Evolutionary conservation across 2,888 invertebrate genomes (phyloP).

Genomic region (Leptopilina syphax): DNA sequence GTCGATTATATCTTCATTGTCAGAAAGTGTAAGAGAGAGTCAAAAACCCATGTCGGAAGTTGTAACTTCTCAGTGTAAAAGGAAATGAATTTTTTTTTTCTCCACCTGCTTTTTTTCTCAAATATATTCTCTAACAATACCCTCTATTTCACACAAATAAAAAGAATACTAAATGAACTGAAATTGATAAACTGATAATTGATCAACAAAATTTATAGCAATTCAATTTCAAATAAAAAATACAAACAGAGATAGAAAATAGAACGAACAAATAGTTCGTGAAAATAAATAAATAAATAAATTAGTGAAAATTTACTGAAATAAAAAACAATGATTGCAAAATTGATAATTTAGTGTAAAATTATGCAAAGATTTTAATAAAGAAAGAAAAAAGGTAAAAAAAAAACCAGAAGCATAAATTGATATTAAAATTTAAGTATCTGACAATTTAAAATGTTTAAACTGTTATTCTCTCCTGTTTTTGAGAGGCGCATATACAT

Average conservation of each 20-base stretch:
- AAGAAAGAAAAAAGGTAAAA: neutral
- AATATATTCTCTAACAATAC: no score
- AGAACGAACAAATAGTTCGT: no score
- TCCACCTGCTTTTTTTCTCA: conserved; percentile 2
- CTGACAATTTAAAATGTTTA: conserved; percentile 15
- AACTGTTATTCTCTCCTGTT: conserved; percentile 37
- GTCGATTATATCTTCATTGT: conserved; percentile 10
- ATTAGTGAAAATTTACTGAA: no score
- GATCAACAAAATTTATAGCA: no score
- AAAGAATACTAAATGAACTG: no score
- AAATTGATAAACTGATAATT: no score
- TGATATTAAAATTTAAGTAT: conserved; percentile 23
- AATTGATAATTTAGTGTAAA: neutral
- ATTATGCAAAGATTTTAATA: conserved; percentile 17
- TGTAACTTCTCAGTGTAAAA: conserved; percentile 3
- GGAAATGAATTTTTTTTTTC: neutral
- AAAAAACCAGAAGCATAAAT: neutral
- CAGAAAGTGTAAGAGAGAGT: neutral
- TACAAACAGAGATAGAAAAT: no score
- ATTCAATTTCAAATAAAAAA: no score
- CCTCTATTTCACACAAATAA: no score
- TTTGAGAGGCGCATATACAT: conserved; percentile 28
- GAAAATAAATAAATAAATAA: no score
- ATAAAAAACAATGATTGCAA: neutral
- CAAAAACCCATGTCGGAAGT: conserved; percentile 31